A percentile compares a stretch with the other conserved stretches of the same genome.
Conservation (phyloP, 1,140 invertebrate species). For the Augochlora pura region DNA sequence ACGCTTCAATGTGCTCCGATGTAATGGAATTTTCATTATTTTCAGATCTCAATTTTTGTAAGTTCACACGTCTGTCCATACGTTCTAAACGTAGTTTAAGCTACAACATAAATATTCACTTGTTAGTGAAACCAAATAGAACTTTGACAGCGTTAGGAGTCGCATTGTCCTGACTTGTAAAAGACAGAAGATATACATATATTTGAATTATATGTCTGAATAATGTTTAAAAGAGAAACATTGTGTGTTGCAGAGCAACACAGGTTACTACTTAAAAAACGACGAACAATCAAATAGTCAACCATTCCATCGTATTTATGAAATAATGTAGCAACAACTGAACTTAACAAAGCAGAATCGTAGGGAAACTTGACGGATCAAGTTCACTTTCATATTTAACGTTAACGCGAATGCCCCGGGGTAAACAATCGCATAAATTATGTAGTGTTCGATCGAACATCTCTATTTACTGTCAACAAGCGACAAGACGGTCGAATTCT, state of each 20-base stretch:
- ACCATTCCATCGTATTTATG: background rate
- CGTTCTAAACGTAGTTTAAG: constrained; percentile 81
- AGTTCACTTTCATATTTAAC: background rate
- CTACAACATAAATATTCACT: constrained; percentile 72
- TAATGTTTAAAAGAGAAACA: background rate
- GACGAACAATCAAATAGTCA: background rate
- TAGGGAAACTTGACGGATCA: background rate
- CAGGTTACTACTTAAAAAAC: background rate
- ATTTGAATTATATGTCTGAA: background rate
- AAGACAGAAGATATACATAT: no score
- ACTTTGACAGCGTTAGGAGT: no score
- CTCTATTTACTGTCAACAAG: constrained; percentile 45
- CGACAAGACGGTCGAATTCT: constrained; percentile 21
- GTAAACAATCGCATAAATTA: background rate
- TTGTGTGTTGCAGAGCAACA: background rate
- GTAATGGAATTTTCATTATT: constrained; percentile 70
- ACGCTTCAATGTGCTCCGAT: constrained; percentile 69
- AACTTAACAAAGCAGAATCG: background rate
- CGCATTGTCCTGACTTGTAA: background rate
- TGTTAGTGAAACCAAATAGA: background rate
- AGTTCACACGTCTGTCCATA: constrained; percentile 80
- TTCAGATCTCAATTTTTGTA: constrained; percentile 76
- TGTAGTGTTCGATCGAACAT: background rate
- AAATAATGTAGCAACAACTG: background rate
- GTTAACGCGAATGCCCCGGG: background rate